phyloP scores from a whole-genome alignment of 2,888 invertebrate genomes.

The Thumatha senex region DNA sequence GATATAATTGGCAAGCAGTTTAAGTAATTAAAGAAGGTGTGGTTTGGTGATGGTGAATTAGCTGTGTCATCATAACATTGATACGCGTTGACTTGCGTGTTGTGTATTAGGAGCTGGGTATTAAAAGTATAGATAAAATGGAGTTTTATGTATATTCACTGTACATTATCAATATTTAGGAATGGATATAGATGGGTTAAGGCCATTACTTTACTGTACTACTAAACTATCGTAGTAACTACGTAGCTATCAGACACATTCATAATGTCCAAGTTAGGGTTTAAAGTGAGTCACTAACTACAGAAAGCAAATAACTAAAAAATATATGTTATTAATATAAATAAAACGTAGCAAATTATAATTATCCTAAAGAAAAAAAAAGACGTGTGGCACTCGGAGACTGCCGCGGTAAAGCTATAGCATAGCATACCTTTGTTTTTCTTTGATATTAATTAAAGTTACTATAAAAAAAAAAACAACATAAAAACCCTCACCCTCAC shows the following conservation, averaged over 20 bases:
- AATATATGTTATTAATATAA: too few species aligned
- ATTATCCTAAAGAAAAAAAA: too few species aligned
- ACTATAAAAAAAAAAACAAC: too few species aligned
- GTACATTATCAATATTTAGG: neutral
- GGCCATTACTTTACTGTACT: neutral
- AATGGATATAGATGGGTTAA: neutral
- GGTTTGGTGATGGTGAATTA: constrained; percentile 36
- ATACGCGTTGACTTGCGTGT: constrained; percentile 22
- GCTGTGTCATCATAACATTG: constrained; percentile 38
- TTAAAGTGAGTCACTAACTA: neutral
- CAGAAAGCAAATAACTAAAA: too few species aligned
- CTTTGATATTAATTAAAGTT: too few species aligned
- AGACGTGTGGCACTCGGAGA: too few species aligned
- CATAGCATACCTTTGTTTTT: too few species aligned
- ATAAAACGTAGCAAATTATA: too few species aligned
- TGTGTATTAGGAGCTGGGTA: constrained; percentile 4
- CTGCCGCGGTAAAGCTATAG: too few species aligned
- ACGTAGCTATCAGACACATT: neutral
- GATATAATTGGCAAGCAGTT: constrained; percentile 20
- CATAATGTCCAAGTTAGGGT: neutral
- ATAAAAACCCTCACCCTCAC: too few species aligned
- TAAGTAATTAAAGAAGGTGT: constrained; percentile 39
- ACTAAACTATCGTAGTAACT: neutral
- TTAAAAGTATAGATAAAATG: constrained; percentile 4
- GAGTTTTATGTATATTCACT: too few species aligned